Evolutionary conservation across 2,888 invertebrate genomes (phyloP), one percentile per base, ranked within the genome.

Genomic region (Dendrolimus pini): DNA sequence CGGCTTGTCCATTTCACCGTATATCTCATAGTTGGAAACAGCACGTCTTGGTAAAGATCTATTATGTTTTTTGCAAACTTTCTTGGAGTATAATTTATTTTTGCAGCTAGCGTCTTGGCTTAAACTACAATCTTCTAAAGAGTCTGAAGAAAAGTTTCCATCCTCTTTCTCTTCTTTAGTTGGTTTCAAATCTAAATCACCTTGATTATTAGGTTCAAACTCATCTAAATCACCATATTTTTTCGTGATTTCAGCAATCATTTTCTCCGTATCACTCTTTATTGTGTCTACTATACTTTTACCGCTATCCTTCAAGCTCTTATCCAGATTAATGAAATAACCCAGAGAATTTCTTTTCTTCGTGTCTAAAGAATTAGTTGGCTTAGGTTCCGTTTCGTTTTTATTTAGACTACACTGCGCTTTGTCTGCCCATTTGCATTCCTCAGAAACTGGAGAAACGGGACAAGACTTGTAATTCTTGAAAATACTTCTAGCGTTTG

Each of bases 381-480:
- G 82, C 14, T 62, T 63, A 58, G 70, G 77, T 41, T 71, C 67
- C 10, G 60, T 62, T 2, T 69, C 67, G 56, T 69, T 74, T 54
- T 78, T 71, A 30, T 30, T 30, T 30, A 30, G 30, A 58, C 66
- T 77, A 7, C 65, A 85, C 75, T 67, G 82, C 1, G 83, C 83
- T 70, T 89, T 87, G 60, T 92, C 92, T 1, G 89, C 84, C 93
- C 93, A 93, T 74, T 94, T 94, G 52, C 94, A 92, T 72, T 96
- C 96, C 73, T 96, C 96, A 57, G 94, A 95, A 0, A 96, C 96
- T 0, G 96, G 96, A 0, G 96, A 96, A 0, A 96, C 95, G 0
- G 96, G 96, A 65, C 96, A 93, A 7, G 96, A 96, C 70, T 96
- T 95, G 64, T 95, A 93, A 67, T 93, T 93, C 65, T 93, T 93